Percentiles rank a stretch among this genome's conserved stretches.
Evolutionary conservation across 1,140 invertebrate species (phyloP).

Genomic region (Andrena cerasifolii): DNA sequence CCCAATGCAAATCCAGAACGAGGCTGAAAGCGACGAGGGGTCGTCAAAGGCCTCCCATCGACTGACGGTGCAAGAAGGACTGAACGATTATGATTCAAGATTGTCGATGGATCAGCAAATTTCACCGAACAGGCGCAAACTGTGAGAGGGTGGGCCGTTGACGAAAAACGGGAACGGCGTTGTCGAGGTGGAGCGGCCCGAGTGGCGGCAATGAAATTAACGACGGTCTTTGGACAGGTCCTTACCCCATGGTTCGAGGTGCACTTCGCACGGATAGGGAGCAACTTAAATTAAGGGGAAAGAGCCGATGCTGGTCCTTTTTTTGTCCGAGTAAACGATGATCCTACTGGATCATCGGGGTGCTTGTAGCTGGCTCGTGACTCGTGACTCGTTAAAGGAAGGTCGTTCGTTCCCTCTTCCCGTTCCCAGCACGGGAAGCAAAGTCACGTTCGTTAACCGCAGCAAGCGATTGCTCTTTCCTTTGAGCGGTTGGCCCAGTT

Average conservation of each 20-base stretch:
- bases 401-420: conserved; percentile 57
- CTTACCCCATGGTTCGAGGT: background rate
- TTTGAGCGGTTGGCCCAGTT: conserved; percentile 66
- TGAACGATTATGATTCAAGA: conserved; percentile 19
- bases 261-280: conserved; percentile 20
- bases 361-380: conserved; percentile 26
- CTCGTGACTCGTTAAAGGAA: conserved; percentile 61
- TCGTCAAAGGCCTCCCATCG: background rate
- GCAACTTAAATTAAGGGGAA: conserved; percentile 38
- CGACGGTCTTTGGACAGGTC: conserved; percentile 12
- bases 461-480: conserved; percentile 68
- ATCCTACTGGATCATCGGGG: conserved; percentile 47
- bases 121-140: conserved; percentile 15
- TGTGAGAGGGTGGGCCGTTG: background rate
- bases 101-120: conserved; percentile 46
- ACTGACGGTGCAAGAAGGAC: background rate
- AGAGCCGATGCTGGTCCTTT: conserved; percentile 4
- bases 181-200: background rate
- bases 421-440: conserved; percentile 54
- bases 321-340: conserved; percentile 36
- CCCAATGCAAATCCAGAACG: background rate
- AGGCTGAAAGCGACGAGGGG: background rate
- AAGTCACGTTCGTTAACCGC: conserved; percentile 73
- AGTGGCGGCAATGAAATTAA: conserved; percentile 39
- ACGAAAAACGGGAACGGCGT: conserved; percentile 17